A percentile compares a stretch with the other conserved stretches of the same genome.
Evolutionary conservation across 37 sponge, comb jelly and placozoan species (phyloP).

Genomic region (Spongilla lacustris): DNA sequence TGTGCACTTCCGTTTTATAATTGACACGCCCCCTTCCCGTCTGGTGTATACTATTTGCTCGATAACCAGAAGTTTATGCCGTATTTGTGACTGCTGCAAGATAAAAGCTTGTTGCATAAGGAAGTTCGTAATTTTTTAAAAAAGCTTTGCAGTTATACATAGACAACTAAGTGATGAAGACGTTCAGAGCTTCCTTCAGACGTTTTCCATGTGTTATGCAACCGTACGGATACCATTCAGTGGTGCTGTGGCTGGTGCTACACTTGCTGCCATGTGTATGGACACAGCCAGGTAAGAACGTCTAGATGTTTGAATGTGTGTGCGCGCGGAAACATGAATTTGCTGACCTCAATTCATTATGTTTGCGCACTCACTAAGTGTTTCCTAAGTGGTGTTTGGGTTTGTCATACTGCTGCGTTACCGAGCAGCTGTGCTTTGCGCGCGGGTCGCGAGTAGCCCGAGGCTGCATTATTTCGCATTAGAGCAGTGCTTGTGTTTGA

Average conservation of each 20-base stretch:
- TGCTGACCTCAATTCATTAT: background rate
- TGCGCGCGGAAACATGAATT: slow-evolving; percentile 1
- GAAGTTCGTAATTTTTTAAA: background rate
- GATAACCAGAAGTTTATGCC: background rate
- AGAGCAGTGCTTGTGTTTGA: background rate
- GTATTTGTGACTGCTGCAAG: background rate
- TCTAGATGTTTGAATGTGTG: no score
- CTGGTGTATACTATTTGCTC: background rate
- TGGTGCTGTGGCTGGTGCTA: background rate
- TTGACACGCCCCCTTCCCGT: slow-evolving; percentile 6
- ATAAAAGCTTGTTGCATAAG: background rate
- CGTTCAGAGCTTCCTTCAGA: background rate
- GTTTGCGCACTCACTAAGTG: background rate
- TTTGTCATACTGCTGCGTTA: background rate
- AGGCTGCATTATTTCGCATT: background rate
- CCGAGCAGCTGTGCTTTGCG: background rate
- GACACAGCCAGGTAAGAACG: background rate
- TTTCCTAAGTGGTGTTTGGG: background rate
- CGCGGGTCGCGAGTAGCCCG: background rate
- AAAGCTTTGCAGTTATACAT: background rate
- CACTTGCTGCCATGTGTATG: background rate
- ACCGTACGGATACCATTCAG: background rate
- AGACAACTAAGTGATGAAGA: background rate
- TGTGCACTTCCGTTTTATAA: background rate
- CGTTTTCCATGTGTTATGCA: background rate